phyloP scores from a whole-genome alignment of 1,140 invertebrate species.

The Ganaspis sp. region DNA sequence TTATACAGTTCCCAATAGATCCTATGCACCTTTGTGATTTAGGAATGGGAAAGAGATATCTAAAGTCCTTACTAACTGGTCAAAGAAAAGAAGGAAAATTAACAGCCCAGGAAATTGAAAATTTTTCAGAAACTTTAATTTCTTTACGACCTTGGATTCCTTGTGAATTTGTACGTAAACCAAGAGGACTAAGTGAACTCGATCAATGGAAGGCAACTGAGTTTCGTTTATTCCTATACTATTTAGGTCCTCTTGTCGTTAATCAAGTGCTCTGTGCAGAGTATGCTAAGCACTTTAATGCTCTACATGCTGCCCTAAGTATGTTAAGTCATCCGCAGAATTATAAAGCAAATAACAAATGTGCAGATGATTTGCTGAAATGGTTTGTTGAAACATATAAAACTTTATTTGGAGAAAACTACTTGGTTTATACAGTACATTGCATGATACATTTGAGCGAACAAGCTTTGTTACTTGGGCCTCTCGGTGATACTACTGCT shows the following conservation, averaged over 20 bases:
- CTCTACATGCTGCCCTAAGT: slow-evolving; percentile 35
- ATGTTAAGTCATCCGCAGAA: slow-evolving; percentile 11
- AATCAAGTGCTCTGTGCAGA: slow-evolving; percentile 56
- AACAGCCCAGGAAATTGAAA: not conserved
- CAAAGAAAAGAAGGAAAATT: not conserved
- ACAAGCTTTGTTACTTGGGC: slow-evolving; percentile 41
- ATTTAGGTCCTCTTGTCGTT: slow-evolving; percentile 70
- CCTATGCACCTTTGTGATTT: not conserved
- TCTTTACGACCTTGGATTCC: not conserved
- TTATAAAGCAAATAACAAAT: slow-evolving; percentile 12
- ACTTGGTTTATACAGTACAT: slow-evolving; percentile 56
- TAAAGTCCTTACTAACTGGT: not conserved
- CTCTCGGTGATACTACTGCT: slow-evolving; percentile 36
- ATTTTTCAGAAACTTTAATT: not conserved
- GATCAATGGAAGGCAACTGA: not conserved
- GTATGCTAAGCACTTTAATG: slow-evolving; percentile 67
- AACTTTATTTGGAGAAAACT: slow-evolving; percentile 41
- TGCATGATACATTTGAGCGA: slow-evolving; percentile 49
- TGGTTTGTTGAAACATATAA: slow-evolving; percentile 51
- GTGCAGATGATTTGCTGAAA: too few species aligned
- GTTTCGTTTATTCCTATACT: slow-evolving; percentile 70
- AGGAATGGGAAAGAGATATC: slow-evolving; percentile 5
- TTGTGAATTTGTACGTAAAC: not conserved
- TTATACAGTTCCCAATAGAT: slow-evolving; percentile 25
- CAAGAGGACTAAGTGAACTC: not conserved